Base-by-base conservation (phyloP, 1,140 invertebrate genomes). In the Pinna nobilis region DNA sequence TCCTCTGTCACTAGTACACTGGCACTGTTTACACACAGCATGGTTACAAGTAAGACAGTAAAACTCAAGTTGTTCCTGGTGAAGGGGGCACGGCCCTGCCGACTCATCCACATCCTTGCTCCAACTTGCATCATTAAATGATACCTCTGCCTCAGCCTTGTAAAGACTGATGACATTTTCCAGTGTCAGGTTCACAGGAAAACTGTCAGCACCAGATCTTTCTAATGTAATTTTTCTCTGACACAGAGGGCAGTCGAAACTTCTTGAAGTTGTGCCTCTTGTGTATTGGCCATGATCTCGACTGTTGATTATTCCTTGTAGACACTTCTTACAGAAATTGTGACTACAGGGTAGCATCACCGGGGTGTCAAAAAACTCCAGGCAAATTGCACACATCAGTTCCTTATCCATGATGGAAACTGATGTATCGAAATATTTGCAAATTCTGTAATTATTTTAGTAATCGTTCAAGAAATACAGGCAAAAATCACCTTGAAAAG, bases 301-400 rank as follows among this genome's bases (percentile, higher is more conserved):
- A 23, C 50, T 53, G 57, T 49, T 68, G 28, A 55, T 64, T 23
- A 75, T 75, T 35, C 73, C 73, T 37, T 64, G 63, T 20, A 75
- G 51, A 55, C 73, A 75, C 37, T 75, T 75, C 33, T 63, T 75
- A 59, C 73, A 75, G 44, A 75, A 75, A 66, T 75, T 75, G 25
- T 75, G 73, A 49, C 66, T 75, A 60, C 73, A 75, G 23, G 73
- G 73, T 32, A 75, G 35, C 73, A 75, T 75, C 28, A 75, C 37
- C 1, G 73, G 73, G 37, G 57, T 69, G 35, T 75, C 73, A 49
- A 75, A 75, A 35, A 70, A 70, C 60, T 75, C 73, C 51, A 75
- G 53, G 33, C 73, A 75, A 13, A 75, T 67, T 20, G 65, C 73
- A 65, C 73, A 75, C 59, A 70, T 75, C n/a, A 75, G 28, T 60